These are phyloP conservation scores for Lepidurus packardi DNA, from an alignment of 1,140 invertebrate species.

Conservation along the genomic window DNA sequence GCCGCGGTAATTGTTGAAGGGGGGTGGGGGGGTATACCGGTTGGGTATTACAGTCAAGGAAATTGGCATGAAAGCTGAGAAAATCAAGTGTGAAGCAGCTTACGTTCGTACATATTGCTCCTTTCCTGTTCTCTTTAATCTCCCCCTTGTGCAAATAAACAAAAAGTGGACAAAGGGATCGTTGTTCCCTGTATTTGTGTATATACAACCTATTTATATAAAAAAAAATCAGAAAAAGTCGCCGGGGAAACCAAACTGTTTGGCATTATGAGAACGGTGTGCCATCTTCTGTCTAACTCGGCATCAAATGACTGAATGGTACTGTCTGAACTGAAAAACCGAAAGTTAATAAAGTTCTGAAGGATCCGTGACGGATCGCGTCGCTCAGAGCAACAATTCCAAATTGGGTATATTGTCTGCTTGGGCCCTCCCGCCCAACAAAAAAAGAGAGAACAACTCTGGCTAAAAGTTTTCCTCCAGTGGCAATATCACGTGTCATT, in stretches of 20 bases:
- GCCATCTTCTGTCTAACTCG: too few species aligned
- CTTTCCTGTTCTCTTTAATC: constrained; percentile 15
- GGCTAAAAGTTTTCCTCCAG: not conserved
- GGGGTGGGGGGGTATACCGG: not conserved
- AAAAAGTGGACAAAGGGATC: not conserved
- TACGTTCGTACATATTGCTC: not conserved
- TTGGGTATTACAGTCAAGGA: constrained; percentile 19
- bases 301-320: not conserved
- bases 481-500: constrained; percentile 14
- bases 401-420: too few species aligned
- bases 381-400: not conserved
- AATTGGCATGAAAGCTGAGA: constrained; percentile 14
- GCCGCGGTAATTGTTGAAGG: constrained; percentile 7
- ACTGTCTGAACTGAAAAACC: not conserved
- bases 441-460: too few species aligned
- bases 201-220: too few species aligned
- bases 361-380: constrained; percentile 14
- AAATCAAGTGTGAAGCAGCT: constrained; percentile 18
- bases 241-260: too few species aligned
- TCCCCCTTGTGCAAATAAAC: not conserved
- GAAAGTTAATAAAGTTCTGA: constrained; percentile 10
- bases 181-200: too few species aligned
- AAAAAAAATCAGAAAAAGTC: too few species aligned
- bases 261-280: too few species aligned
- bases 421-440: too few species aligned